A percentile compares a stretch with the other conserved stretches of the same genome.
Conservation (phyloP, 2,113 vertebrate genomes). For the Chaetops frenatus region DNA sequence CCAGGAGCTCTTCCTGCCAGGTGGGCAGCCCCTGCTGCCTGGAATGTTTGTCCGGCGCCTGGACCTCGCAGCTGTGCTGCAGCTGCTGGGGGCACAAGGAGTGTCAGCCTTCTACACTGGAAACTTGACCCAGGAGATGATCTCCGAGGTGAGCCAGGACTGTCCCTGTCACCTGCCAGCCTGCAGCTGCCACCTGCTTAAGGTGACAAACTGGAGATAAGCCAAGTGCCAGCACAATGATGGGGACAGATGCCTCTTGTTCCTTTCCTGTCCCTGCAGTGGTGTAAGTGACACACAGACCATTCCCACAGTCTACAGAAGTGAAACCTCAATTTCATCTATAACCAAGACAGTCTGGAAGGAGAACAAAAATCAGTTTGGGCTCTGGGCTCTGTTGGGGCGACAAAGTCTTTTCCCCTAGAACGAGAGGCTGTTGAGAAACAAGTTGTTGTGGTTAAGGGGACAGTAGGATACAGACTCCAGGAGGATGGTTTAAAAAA, state of each 20-base stretch:
- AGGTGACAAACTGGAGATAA: neutral
- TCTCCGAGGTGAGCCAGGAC: slow-evolving; percentile 75
- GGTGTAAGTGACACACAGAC: neutral
- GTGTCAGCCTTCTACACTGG: slow-evolving; percentile 83
- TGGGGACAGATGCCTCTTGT: neutral
- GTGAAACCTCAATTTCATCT: neutral
- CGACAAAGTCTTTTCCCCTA: neutral
- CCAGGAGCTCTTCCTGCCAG: slow-evolving; percentile 80
- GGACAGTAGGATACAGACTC: neutral
- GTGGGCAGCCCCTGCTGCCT: slow-evolving; percentile 74
- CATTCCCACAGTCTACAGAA: neutral
- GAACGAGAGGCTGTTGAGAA: neutral
- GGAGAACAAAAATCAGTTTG: neutral
- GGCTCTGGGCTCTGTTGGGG: neutral
- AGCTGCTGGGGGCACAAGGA: slow-evolving; percentile 78
- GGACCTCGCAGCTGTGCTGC: slow-evolving; percentile 83
- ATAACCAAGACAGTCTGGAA: neutral
- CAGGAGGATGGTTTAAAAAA: neutral
- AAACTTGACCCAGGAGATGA: slow-evolving; percentile 89
- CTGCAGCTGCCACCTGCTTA: neutral
- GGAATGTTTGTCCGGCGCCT: slow-evolving; percentile 77
- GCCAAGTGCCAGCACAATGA: neutral
- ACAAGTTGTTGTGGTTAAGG: neutral
- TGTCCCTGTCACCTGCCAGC: neutral
- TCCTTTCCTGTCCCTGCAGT: neutral